phyloP scores from a whole-genome alignment of 2,113 vertebrate genomes.

The Vidua chalybeata region DNA sequence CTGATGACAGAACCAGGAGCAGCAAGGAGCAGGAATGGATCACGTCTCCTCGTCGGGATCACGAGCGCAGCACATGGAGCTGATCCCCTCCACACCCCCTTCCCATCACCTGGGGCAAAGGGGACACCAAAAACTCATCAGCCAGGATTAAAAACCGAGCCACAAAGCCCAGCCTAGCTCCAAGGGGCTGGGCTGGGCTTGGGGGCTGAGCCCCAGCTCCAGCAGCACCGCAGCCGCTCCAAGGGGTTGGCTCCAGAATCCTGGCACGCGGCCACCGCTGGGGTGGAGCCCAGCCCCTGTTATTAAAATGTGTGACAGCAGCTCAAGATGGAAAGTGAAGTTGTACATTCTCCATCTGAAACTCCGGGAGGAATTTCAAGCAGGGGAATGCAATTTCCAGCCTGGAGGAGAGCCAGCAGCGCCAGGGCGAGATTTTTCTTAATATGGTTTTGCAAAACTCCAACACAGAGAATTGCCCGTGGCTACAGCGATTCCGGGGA shows the following conservation, averaged over 20 bases:
- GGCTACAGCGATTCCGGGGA: neutral
- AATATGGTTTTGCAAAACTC: slow-evolving; percentile 42
- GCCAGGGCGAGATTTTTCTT: slow-evolving; percentile 55
- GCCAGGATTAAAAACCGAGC: neutral
- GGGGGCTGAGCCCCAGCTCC: neutral
- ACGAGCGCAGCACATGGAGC: rapidly evolving
- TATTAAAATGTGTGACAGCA: slow-evolving; percentile 60
- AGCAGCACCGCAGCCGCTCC: neutral
- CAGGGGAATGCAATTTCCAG: slow-evolving; percentile 65
- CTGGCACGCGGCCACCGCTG: slow-evolving; percentile 2
- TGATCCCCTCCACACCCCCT: rapidly evolving
- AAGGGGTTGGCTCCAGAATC: neutral
- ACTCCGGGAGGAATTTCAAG: slow-evolving; percentile 57
- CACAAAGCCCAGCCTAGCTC: rapidly evolving
- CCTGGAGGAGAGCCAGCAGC: slow-evolving; percentile 60
- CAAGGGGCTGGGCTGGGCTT: neutral
- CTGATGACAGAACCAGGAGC: rapidly evolving
- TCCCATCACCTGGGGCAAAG: neutral
- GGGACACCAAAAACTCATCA: neutral
- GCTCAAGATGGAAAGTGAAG: slow-evolving; percentile 52
- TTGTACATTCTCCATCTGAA: slow-evolving; percentile 61
- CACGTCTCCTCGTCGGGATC: rapidly evolving
- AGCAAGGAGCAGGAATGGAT: neutral
- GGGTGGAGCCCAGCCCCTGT: slow-evolving; percentile 46
- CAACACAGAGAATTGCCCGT: neutral